A percentile compares a stretch with the other conserved stretches of the same genome.
Conservation (phyloP, 2,888 invertebrate species). For the Apeira syringaria region DNA sequence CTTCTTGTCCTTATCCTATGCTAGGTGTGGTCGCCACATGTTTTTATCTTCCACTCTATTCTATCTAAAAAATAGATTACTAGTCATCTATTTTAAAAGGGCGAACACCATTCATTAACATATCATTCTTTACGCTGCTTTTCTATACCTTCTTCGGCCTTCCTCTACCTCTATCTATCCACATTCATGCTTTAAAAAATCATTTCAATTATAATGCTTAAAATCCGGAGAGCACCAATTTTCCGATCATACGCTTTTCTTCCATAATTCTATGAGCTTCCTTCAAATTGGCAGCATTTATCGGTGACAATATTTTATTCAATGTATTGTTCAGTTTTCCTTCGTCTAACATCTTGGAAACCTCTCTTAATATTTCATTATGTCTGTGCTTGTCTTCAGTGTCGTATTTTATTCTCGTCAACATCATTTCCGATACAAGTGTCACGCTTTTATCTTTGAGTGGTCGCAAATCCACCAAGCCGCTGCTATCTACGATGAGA, state of each 20-base stretch:
- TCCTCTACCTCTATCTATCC: no score
- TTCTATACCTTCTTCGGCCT: no score
- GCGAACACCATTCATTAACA: no score
- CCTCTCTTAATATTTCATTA: conserved; percentile 53
- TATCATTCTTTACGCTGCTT: no score
- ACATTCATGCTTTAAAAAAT: no score
- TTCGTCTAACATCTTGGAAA: conserved; percentile 59
- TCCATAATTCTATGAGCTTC: conserved; percentile 67
- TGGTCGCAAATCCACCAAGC: conserved; percentile 53
- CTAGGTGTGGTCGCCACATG: no score
- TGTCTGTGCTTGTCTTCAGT: conserved; percentile 63
- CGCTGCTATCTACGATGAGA: conserved; percentile 64
- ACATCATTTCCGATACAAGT: conserved; percentile 64
- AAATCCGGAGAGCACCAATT: conserved; percentile 62
- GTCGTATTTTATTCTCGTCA: conserved; percentile 63
- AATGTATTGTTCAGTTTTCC: conserved; percentile 60
- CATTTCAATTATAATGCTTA: no score
- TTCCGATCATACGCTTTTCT: conserved; percentile 59
- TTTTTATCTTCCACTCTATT: no score
- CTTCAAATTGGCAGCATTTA: conserved; percentile 65
- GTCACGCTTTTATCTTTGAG: conserved; percentile 71
- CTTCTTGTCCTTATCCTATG: no score
- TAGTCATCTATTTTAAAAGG: no score
- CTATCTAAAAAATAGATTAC: no score
- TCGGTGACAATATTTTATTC: conserved; percentile 59